Evolutionary conservation across 2,113 vertebrate genomes (phyloP).

Genomic region (Camelus bactrianus): DNA sequence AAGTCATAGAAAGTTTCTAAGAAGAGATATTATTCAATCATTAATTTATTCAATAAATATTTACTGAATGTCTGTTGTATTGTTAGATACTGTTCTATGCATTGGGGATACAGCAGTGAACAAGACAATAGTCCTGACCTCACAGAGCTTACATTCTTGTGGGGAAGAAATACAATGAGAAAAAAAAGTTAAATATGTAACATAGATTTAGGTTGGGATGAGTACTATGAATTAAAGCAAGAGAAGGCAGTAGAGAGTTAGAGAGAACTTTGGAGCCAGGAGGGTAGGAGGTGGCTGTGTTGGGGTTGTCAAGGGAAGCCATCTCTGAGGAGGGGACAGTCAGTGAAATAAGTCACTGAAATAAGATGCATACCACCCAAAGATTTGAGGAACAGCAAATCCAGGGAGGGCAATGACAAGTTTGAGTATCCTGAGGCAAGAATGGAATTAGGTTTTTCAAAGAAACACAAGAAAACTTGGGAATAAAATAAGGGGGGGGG

Average conservation of each 20-base stretch:
- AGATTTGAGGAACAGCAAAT: not conserved
- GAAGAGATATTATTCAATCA: not conserved
- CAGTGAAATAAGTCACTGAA: not conserved
- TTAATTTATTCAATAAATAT: not conserved
- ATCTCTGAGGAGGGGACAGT: not conserved
- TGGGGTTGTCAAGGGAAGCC: not conserved
- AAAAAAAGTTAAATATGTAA: not conserved
- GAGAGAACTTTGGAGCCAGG: not conserved
- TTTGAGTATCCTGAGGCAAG: not conserved
- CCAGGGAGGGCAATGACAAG: not conserved
- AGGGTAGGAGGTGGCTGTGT: not conserved
- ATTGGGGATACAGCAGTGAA: not conserved
- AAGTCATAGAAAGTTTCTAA: slow-evolving; percentile 12
- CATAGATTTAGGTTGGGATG: not conserved
- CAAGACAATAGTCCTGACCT: not conserved
- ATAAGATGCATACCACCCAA: not conserved
- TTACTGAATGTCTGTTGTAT: not conserved
- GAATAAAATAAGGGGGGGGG: not conserved
- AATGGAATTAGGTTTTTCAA: not conserved
- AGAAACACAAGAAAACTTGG: not conserved
- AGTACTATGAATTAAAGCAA: not conserved
- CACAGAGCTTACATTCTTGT: not conserved
- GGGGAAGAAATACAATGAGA: not conserved
- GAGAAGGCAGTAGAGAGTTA: not conserved
- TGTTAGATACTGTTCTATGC: not conserved